Base-by-base conservation (phyloP, 1,140 invertebrate species). In the Ditylenchus dipsaci region DNA sequence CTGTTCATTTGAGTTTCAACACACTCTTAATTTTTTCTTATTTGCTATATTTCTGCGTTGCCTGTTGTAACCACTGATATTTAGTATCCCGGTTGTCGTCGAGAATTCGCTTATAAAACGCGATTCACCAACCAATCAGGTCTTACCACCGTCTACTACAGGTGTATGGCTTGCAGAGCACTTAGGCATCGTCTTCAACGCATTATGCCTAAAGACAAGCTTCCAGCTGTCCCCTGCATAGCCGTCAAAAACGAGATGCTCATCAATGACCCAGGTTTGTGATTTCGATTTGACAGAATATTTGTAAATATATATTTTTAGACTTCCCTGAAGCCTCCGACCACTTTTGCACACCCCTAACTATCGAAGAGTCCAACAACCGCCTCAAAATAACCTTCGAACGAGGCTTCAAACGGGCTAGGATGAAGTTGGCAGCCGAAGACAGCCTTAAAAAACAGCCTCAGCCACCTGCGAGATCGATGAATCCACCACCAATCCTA, bases 101-200 rank as follows among this genome's bases (percentile, higher is more conserved):
- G 76, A n/a, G 76, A 78, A 68, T 78, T 78, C 58, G 78, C 78
- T 0, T 78, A 78, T 38, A 78, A 78, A 61, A 78, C 76, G 1
- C 65, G 72, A 26, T 77, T 77, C 49, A 76, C 75, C 19, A 76
- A 76, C 58, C 75, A 76, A 43, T 69, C 76, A 30, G 75, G 75
- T 11, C 47, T 78, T 1, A 76, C 75, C 1, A 76, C 75, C 8
- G 75, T 76, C 8, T 76, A 76, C 57, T 76, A 76, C 56, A 72
- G 75, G 15, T 76, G 75, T 66, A 78, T 76, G 76, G 75, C 76
- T n/a, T 76, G 75, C 62, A 61, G 75, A 15, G 77, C 75, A 1
- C 63, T 76, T 23, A 33, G 75, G 26, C 76, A 79, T 42, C 61
- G 77, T 26, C 76, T 76, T 30, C 75, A 76, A 64, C n/a, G 77